These are phyloP conservation scores for Nomada lathburiana DNA, from an alignment of 2,888 invertebrate genomes.

Conservation along the genomic window DNA sequence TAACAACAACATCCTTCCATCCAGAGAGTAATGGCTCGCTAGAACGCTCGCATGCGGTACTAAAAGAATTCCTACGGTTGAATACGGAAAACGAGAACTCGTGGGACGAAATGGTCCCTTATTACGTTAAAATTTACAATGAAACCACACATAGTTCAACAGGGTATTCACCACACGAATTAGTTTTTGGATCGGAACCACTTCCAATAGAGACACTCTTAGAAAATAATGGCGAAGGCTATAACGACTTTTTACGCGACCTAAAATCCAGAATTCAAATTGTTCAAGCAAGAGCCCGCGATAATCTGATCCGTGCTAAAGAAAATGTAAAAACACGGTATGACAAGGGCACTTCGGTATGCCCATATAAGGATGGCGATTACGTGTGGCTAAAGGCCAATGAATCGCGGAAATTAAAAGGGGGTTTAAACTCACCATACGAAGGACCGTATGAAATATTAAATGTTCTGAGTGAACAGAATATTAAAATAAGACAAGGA, in stretches of 20 bases:
- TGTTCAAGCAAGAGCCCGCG: neutral
- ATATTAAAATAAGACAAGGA: neutral
- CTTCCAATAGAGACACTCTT: neutral
- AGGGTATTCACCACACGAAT: neutral
- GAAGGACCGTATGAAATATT: constrained; percentile 10
- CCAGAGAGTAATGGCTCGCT: constrained; percentile 1
- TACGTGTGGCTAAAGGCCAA: neutral
- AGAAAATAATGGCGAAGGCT: neutral
- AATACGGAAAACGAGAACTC: neutral
- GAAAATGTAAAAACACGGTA: neutral
- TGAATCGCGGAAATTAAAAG: neutral
- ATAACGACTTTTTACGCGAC: neutral
- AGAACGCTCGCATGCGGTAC: neutral
- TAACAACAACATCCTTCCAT: neutral
- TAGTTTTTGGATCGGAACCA: neutral
- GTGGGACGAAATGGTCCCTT: constrained; percentile 2
- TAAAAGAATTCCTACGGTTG: constrained; percentile 1
- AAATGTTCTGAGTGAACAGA: neutral
- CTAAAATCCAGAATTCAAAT: neutral
- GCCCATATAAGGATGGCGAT: neutral
- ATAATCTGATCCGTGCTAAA: neutral
- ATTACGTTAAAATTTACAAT: neutral
- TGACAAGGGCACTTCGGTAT: neutral
- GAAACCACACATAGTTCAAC: neutral
- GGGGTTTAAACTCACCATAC: neutral